A percentile compares a stretch with the other conserved stretches of the same genome.
phyloP scores from a whole-genome alignment of 2,113 vertebrate species.

The Dasyurus viverrinus region DNA sequence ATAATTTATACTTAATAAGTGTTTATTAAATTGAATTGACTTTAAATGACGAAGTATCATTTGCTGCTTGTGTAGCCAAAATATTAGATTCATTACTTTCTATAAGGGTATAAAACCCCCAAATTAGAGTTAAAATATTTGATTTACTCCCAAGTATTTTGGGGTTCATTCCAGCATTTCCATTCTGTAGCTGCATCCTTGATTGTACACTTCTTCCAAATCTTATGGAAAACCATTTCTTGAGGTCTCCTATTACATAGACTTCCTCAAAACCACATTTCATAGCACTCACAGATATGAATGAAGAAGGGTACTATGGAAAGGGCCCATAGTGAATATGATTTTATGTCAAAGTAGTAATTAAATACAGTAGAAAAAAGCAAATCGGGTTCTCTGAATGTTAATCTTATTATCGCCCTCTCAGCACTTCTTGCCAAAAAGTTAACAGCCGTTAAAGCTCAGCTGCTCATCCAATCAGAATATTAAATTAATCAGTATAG shows the following conservation, averaged over 20 bases:
- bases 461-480: constrained; percentile 84
- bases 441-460: constrained; percentile 86
- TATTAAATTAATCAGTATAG: constrained; percentile 85
- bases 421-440: constrained; percentile 84
- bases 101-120: background rate
- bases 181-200: background rate
- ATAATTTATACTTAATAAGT: background rate
- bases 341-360: constrained; percentile 85
- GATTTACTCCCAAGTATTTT: background rate
- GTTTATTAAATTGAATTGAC: background rate
- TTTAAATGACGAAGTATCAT: background rate
- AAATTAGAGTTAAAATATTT: background rate
- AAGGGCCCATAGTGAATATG: constrained; percentile 73
- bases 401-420: constrained; percentile 88
- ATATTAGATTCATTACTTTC: background rate
- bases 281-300: constrained; percentile 20
- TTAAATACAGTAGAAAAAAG: constrained; percentile 84
- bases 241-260: background rate
- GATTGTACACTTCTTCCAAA: fast-evolving
- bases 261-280: background rate
- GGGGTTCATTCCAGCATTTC: background rate
- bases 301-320: constrained; percentile 73
- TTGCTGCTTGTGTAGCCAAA: background rate
- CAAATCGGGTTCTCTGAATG: constrained; percentile 84
- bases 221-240: background rate